phyloP scores from a whole-genome alignment of 2,113 vertebrate genomes.

The Aspiorhynchus laticeps region DNA sequence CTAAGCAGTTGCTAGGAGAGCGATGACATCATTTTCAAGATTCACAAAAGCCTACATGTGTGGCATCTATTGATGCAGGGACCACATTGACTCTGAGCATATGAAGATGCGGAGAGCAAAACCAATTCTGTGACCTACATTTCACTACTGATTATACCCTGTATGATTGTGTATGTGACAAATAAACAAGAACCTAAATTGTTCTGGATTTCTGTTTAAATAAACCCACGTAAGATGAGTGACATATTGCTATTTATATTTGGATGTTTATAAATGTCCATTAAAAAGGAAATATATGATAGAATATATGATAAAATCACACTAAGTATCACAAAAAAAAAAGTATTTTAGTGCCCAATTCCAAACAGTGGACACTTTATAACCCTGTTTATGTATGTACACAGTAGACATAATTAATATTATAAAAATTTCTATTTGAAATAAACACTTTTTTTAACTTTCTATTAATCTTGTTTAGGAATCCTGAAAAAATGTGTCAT shows the following conservation, averaged over 20 bases:
- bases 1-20: conserved; percentile 30
- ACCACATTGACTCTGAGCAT: neutral
- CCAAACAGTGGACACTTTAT: neutral
- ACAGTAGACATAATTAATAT: too few relatives aligned
- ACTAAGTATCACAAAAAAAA: too few relatives aligned
- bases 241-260: neutral
- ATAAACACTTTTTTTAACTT: too few relatives aligned
- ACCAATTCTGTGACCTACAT: neutral
- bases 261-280: neutral
- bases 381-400: neutral
- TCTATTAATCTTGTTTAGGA: too few relatives aligned
- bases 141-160: too few relatives aligned
- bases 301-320: too few relatives aligned
- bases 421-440: too few relatives aligned
- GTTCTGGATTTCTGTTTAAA: neutral
- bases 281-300: neutral
- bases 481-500: too few relatives aligned
- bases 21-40: conserved; percentile 32
- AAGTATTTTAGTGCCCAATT: neutral
- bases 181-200: too few relatives aligned
- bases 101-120: neutral
- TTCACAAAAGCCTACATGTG: conserved; percentile 14
- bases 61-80: neutral
- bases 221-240: neutral
- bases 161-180: too few relatives aligned